These are phyloP conservation scores for Melangyna quadrimaculata DNA, from an alignment of 2,888 invertebrate species.

Conservation along the genomic window DNA sequence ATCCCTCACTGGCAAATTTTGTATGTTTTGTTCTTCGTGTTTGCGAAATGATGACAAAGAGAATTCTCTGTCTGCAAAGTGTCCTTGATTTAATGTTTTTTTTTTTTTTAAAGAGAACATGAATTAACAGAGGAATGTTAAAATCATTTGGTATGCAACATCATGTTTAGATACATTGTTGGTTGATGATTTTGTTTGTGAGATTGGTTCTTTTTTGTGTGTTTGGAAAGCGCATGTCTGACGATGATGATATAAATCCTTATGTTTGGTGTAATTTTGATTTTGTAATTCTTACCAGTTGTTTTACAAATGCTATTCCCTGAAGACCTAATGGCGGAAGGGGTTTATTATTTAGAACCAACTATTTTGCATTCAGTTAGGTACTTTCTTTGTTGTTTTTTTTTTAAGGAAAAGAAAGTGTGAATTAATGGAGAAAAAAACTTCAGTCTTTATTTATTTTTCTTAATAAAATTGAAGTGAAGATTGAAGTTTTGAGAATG, in stretches of 20 bases:
- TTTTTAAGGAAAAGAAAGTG: neutral
- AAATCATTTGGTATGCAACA: neutral
- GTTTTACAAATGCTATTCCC: neutral
- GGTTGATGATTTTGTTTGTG: neutral
- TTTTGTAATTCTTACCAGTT: constrained; percentile 17
- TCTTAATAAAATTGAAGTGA: neutral
- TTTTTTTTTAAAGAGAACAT: neutral
- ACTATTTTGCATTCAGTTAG: neutral
- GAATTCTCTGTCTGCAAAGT: neutral
- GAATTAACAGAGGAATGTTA: neutral
- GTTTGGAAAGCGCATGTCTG: constrained; percentile 18
- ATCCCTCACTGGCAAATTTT: neutral
- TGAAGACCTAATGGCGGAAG: neutral
- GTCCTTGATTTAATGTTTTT: too few species aligned
- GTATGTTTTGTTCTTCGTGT: neutral
- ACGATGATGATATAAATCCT: neutral
- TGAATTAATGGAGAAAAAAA: neutral
- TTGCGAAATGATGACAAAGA: too few species aligned
- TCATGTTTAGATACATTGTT: neutral
- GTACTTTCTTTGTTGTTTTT: neutral
- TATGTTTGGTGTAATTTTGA: neutral
- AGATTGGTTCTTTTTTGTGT: neutral
- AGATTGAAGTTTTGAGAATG: neutral
- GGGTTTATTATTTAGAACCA: neutral
- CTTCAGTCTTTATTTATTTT: neutral